Evolutionary conservation across 2,113 vertebrate genomes (phyloP).

Genomic region (Lagopus muta): DNA sequence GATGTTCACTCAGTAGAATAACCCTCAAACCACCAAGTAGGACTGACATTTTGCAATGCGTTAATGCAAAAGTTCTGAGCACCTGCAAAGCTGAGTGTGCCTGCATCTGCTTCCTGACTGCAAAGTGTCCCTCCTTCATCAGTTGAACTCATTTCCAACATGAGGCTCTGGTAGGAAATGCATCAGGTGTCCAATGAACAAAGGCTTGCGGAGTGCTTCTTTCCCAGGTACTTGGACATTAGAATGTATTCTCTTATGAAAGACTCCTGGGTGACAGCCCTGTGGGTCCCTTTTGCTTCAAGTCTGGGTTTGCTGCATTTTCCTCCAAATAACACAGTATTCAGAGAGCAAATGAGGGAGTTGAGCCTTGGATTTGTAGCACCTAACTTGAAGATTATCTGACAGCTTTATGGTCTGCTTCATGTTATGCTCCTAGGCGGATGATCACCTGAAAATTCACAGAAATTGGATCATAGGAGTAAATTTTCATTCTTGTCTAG

Average conservation of each 20-base stretch:
- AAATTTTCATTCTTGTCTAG: conserved; percentile 1
- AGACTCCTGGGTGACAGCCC: neutral
- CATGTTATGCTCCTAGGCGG: neutral
- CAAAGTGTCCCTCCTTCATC: neutral
- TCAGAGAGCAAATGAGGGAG: neutral
- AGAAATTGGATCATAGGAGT: neutral
- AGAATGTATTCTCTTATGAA: neutral
- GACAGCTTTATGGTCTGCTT: neutral
- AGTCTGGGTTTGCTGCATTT: neutral
- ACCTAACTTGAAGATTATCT: neutral
- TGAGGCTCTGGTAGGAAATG: neutral
- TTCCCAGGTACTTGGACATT: neutral
- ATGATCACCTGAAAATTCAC: neutral
- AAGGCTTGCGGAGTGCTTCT: fast-evolving
- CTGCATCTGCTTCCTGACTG: neutral
- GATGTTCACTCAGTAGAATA: neutral
- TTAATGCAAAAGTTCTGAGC: neutral
- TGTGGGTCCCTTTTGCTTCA: neutral
- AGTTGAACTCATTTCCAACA: fast-evolving
- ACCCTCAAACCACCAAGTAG: neutral
- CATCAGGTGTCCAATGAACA: neutral
- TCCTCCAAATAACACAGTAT: neutral
- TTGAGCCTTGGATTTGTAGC: neutral
- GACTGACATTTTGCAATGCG: neutral
- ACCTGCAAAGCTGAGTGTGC: neutral